Conservation (phyloP, 2,797 vertebrate genomes). For the Notamacropus eugenii region DNA sequence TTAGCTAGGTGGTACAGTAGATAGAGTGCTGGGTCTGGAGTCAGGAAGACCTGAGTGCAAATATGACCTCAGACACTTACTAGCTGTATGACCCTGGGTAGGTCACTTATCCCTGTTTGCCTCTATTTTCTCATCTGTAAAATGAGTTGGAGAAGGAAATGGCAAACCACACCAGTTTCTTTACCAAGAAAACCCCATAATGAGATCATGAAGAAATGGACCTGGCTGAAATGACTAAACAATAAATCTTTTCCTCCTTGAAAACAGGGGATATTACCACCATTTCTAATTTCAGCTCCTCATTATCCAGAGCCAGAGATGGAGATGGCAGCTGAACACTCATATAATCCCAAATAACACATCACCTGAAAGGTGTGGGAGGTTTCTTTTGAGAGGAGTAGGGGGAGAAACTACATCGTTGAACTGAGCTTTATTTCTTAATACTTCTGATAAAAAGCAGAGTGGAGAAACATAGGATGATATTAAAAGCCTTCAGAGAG, state of each 20-base stretch:
- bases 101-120: background rate
- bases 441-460: background rate
- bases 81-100: background rate
- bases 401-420: background rate
- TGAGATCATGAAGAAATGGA: background rate
- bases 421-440: background rate
- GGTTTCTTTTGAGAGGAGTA: background rate
- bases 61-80: background rate
- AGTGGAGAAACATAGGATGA: background rate
- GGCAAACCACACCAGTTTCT: background rate
- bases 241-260: background rate
- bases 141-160: background rate
- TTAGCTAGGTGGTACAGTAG: background rate
- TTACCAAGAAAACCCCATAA: background rate
- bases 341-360: background rate
- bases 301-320: background rate
- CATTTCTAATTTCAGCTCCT: background rate
- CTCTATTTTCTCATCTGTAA: background rate
- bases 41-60: background rate
- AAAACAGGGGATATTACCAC: background rate
- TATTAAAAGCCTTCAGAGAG: background rate
- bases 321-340: background rate
- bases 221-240: background rate
- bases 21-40: background rate
- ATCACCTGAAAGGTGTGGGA: background rate